Conservation (phyloP, 2,797 vertebrate species). For the Arctocebus calabarensis region DNA sequence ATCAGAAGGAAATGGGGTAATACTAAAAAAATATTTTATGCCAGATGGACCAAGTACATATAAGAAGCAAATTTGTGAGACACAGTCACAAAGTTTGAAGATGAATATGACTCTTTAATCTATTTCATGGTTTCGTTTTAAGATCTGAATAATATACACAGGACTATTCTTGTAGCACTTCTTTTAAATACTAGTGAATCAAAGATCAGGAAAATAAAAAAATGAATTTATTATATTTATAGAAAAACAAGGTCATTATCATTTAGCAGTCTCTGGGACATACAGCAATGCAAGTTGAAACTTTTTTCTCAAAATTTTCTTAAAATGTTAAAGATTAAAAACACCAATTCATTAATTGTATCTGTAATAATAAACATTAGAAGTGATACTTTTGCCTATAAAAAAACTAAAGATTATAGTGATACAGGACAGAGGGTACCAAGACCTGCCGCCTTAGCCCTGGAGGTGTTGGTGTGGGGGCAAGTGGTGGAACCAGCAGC, state of each 20-base stretch:
- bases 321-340: background rate
- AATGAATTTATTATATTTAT: background rate
- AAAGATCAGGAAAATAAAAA: background rate
- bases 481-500: too few relatives aligned
- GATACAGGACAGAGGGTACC: too few relatives aligned
- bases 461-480: too few relatives aligned
- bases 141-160: background rate
- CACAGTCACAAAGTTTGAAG: background rate
- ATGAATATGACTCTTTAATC: background rate
- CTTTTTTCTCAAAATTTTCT: background rate
- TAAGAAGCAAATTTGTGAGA: background rate
- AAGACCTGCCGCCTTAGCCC: too few relatives aligned
- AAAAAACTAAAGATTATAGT: background rate
- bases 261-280: background rate
- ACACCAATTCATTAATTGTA: background rate
- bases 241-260: constrained; percentile 7
- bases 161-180: background rate
- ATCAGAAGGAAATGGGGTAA: background rate
- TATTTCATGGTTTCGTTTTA: background rate
- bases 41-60: background rate
- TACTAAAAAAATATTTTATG: background rate
- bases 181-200: background rate
- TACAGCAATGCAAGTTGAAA: background rate
- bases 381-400: background rate
- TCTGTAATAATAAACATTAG: background rate